Conservation (phyloP, 2,797 vertebrate species). For the Malacoctenus gilli region DNA sequence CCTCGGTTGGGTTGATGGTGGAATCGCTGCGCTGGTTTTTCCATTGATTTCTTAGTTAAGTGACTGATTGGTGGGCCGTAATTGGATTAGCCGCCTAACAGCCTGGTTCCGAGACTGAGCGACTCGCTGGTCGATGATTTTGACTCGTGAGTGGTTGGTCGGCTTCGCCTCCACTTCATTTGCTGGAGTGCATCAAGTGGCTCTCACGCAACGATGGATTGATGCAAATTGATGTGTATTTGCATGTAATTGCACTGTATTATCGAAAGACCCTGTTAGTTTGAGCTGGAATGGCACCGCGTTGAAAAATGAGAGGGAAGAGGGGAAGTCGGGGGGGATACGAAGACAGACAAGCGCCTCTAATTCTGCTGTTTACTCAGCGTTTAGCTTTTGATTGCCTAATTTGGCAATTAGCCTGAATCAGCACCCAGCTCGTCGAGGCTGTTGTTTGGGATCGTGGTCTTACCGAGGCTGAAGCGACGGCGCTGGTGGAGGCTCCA, state of each 20-base stretch:
- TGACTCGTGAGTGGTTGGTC: conserved; percentile 11
- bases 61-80: conserved; percentile 35
- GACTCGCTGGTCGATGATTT: conserved; percentile 33
- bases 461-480: conserved; percentile 27
- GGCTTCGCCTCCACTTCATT: conserved; percentile 28
- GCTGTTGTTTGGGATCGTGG: conserved; percentile 22
- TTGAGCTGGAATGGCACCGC: conserved; percentile 26
- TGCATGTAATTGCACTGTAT: conserved; percentile 44
- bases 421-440: conserved; percentile 29
- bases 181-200: conserved; percentile 36
- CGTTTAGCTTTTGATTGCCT: conserved; percentile 42
- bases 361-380: conserved; percentile 43
- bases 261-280: conserved; percentile 33
- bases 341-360: conserved; percentile 15
- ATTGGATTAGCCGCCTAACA: conserved; percentile 36
- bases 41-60: conserved; percentile 33
- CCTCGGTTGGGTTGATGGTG: conserved; percentile 1
- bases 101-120: conserved; percentile 34
- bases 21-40: conserved; percentile 27
- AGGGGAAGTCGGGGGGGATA: conserved; percentile 8
- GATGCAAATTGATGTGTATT: conserved; percentile 37
- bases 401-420: conserved; percentile 41
- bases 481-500: conserved; percentile 30
- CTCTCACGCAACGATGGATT: conserved; percentile 35
- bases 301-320: conserved; percentile 23